phyloP scores from a whole-genome alignment of 2,113 vertebrate species.

The Lophochroa leadbeateri region DNA sequence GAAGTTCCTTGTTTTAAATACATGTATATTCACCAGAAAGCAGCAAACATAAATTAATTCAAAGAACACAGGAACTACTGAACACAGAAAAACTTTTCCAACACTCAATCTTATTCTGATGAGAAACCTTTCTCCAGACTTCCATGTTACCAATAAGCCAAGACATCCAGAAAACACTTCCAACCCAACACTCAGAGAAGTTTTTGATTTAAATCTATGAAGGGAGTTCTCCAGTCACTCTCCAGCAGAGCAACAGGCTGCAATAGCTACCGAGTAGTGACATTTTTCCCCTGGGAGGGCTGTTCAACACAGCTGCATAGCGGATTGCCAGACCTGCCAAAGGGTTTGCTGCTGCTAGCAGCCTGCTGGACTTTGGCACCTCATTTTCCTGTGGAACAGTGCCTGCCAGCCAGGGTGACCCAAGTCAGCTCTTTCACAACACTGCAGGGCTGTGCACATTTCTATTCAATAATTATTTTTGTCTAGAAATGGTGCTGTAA shows the following conservation, averaged over 20 bases:
- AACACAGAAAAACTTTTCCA: not conserved
- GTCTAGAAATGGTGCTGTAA: not conserved
- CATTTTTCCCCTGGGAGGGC: not conserved
- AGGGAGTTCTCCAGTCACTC: not conserved
- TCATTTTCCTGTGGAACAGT: not conserved
- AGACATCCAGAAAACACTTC: not conserved
- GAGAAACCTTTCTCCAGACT: not conserved
- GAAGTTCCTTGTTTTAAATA: not conserved
- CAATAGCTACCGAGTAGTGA: not conserved
- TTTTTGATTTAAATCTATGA: not conserved
- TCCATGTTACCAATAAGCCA: not conserved
- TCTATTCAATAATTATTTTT: not conserved
- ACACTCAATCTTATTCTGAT: not conserved
- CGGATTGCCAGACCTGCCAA: not conserved
- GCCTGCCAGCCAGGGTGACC: not conserved
- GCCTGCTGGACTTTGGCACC: conserved; percentile 14
- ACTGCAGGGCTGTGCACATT: not conserved
- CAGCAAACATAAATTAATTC: not conserved
- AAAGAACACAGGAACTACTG: not conserved
- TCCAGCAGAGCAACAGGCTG: fast-evolving
- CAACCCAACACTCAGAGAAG: not conserved
- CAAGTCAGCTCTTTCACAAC: not conserved
- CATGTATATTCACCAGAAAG: not conserved
- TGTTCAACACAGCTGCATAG: not conserved
- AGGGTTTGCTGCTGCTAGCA: not conserved